These are phyloP conservation scores for Antheraea mylitta DNA, from an alignment of 1,140 invertebrate species.

Conservation along the genomic window DNA sequence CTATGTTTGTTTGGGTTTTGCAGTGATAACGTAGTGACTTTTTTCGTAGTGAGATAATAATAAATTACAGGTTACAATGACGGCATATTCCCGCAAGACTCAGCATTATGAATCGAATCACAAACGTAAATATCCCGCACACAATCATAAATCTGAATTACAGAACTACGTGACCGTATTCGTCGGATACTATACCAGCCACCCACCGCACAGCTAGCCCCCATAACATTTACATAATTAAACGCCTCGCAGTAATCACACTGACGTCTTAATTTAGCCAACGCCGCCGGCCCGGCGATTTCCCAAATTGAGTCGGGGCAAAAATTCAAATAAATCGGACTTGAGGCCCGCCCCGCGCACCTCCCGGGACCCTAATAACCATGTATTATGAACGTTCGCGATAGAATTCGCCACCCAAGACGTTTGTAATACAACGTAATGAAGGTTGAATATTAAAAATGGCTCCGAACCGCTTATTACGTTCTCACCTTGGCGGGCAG, in stretches of 20 bases:
- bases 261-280: constrained; percentile 77
- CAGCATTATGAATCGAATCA: not conserved
- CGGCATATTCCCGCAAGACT: not conserved
- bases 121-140: constrained; percentile 12
- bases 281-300: constrained; percentile 70
- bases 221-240: constrained; percentile 76
- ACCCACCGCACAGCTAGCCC: constrained; percentile 64
- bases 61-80: not conserved
- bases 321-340: constrained; percentile 77
- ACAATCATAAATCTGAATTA: constrained; percentile 58
- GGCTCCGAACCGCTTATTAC: constrained; percentile 74
- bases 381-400: constrained; percentile 69
- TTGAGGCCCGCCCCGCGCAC: constrained; percentile 51
- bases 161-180: constrained; percentile 64
- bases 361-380: constrained; percentile 59
- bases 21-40: no score
- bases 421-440: constrained; percentile 76
- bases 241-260: constrained; percentile 72
- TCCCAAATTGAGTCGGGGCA: constrained; percentile 75
- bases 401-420: constrained; percentile 78
- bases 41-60: not conserved
- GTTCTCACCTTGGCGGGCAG: constrained; percentile 72
- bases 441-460: constrained; percentile 78
- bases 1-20: no score
- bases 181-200: constrained; percentile 40